Conservation (phyloP, 2,797 vertebrate species). For the Semaprochilodus insignis region DNA sequence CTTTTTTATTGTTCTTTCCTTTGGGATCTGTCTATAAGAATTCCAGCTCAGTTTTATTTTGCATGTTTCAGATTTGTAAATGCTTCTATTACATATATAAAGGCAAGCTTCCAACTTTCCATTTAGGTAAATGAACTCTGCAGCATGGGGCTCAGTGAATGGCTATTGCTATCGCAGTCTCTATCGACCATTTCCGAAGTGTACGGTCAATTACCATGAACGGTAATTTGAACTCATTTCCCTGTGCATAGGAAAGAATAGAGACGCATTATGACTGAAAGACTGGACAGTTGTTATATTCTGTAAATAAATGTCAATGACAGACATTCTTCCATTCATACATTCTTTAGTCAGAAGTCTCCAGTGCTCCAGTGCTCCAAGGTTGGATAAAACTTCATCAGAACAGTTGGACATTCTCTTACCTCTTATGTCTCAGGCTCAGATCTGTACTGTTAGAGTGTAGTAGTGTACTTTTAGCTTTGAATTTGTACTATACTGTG, state of each 20-base stretch:
- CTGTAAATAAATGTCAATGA: not conserved
- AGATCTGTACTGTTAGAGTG: not conserved
- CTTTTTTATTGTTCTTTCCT: too few species aligned
- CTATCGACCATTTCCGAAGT: too few species aligned
- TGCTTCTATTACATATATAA: too few species aligned
- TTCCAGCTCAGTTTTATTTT: too few species aligned
- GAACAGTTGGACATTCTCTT: not conserved
- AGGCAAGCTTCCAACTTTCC: conserved; percentile 24
- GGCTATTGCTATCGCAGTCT: too few species aligned
- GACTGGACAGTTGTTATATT: not conserved
- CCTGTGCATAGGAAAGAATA: too few species aligned
- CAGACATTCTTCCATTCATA: not conserved
- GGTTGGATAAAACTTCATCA: not conserved
- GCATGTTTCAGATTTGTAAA: too few species aligned
- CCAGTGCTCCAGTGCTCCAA: not conserved
- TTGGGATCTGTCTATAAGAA: too few species aligned
- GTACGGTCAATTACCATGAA: too few species aligned
- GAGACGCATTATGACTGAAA: too few species aligned
- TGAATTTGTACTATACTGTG: not conserved
- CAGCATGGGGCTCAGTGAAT: too few species aligned
- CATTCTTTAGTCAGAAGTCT: not conserved
- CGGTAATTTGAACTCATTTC: not conserved
- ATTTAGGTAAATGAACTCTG: not conserved
- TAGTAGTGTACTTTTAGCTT: not conserved
- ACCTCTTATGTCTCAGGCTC: not conserved